These are phyloP conservation scores for Myiopsitta monachus DNA, from an alignment of 2,113 vertebrate species.

Conservation along the genomic window DNA sequence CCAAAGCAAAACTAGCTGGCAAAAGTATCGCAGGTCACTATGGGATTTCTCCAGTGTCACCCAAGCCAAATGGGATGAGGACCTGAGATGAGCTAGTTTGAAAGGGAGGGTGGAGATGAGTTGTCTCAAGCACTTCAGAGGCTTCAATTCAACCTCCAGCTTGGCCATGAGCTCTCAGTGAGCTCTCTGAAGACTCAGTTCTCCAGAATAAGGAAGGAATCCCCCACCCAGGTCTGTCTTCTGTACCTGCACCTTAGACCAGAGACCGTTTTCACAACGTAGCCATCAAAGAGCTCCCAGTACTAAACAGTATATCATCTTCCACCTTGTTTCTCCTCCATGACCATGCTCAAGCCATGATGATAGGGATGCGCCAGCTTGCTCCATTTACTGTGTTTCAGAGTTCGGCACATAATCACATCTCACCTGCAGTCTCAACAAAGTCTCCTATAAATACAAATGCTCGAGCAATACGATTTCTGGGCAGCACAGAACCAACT, in stretches of 20 bases:
- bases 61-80: neutral
- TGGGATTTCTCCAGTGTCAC: neutral
- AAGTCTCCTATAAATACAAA: neutral
- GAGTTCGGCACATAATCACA: neutral
- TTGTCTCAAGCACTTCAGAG: neutral
- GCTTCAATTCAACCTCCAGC: neutral
- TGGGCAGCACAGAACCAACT: neutral
- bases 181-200: neutral
- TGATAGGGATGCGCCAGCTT: neutral
- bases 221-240: neutral
- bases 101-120: rapidly evolving
- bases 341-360: neutral
- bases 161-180: neutral
- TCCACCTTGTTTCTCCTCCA: neutral
- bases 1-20: neutral
- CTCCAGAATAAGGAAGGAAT: neutral
- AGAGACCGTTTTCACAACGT: neutral
- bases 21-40: neutral
- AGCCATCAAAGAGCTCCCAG: neutral
- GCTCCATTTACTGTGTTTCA: neutral
- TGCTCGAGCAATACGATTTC: neutral
- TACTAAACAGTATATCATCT: neutral
- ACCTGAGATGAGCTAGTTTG: neutral
- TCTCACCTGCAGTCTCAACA: neutral
- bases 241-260: neutral